phyloP scores from a whole-genome alignment of 2,113 vertebrate species.

The Salvelinus namaycush region DNA sequence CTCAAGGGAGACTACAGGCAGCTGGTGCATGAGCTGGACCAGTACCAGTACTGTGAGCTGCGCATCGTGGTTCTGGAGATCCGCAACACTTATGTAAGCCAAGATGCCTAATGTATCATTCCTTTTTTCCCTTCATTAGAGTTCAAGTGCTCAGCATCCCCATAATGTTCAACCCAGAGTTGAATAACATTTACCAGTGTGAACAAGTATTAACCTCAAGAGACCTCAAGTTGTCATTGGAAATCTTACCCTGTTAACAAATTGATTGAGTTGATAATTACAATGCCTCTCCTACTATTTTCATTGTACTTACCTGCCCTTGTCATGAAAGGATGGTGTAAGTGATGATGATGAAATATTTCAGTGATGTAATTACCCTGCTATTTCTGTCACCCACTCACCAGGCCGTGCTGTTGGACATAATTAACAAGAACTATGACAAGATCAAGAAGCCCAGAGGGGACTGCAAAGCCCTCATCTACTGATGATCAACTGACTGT shows the following conservation, averaged over 20 bases:
- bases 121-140: background rate
- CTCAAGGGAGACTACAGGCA: constrained; percentile 86
- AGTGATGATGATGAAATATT: constrained; percentile 53
- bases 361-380: background rate
- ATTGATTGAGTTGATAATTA: background rate
- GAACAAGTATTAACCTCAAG: background rate
- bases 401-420: constrained; percentile 85
- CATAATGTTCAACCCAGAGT: background rate
- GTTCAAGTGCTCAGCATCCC: background rate
- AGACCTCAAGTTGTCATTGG: background rate
- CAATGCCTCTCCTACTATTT: constrained; percentile 13
- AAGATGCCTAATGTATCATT: too few relatives aligned
- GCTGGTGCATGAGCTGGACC: constrained; percentile 86
- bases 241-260: background rate
- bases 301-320: constrained; percentile 24
- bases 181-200: background rate
- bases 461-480: constrained; percentile 87
- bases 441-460: constrained; percentile 91
- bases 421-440: constrained; percentile 87
- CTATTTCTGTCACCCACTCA: constrained; percentile 20
- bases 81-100: constrained; percentile 84
- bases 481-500: constrained; percentile 67
- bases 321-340: constrained; percentile 44
- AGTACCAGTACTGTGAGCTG: constrained; percentile 83
- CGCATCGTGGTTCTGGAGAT: constrained; percentile 84